phyloP scores from a whole-genome alignment of 2,113 vertebrate species.

The Oreocharis arfaki region DNA sequence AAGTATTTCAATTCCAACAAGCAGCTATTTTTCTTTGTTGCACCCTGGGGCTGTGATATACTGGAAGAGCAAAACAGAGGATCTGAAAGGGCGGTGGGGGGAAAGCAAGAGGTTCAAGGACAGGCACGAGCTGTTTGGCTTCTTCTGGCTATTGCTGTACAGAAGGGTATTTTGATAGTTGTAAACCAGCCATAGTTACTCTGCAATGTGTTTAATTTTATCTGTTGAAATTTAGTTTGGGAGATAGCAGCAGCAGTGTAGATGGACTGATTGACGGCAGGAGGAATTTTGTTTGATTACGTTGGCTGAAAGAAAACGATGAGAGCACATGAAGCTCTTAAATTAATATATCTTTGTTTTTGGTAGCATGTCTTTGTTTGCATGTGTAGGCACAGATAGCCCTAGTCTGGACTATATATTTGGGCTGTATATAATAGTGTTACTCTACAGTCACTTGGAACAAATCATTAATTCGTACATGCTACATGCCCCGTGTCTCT shows the following conservation, averaged over 20 bases:
- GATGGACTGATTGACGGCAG: neutral
- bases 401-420: neutral
- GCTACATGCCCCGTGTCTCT: neutral
- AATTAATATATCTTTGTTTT: neutral
- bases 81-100: neutral
- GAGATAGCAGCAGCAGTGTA: neutral
- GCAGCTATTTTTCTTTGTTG: neutral
- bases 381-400: neutral
- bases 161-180: neutral
- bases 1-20: neutral
- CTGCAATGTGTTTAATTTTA: neutral
- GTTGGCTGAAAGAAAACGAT: neutral
- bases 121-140: neutral
- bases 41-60: fast-evolving
- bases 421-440: neutral
- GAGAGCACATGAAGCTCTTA: neutral
- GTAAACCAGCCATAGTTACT: neutral
- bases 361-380: neutral
- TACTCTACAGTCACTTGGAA: neutral
- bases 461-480: neutral
- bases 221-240: neutral
- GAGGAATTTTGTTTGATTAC: neutral
- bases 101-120: neutral
- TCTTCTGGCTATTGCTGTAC: neutral
- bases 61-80: neutral